Evolutionary conservation across 2,113 vertebrate genomes (phyloP).

Genomic region (Oxyruncus cristatus): DNA sequence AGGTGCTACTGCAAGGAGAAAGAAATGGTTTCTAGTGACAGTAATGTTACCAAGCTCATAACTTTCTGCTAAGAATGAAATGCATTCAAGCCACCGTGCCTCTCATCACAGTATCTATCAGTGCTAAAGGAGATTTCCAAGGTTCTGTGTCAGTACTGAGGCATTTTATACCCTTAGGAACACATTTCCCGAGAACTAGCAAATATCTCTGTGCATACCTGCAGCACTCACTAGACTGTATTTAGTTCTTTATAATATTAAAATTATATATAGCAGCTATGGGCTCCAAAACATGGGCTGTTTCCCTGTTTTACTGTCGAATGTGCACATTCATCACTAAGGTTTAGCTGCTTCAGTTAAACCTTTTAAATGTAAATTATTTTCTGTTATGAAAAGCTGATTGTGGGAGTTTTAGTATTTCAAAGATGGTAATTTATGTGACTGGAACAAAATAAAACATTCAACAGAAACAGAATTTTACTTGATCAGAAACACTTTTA

Average conservation of each 20-base stretch:
- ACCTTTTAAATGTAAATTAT: conserved; percentile 70
- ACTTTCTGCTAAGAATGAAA: background rate
- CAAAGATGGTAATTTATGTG: conserved; percentile 68
- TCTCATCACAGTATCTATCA: background rate
- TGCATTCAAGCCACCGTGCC: background rate
- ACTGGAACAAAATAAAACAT: conserved; percentile 70
- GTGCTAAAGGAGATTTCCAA: background rate
- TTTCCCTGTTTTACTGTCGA: conserved; percentile 26
- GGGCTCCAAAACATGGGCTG: background rate
- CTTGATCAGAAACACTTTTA: conserved; percentile 59
- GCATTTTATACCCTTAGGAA: background rate
- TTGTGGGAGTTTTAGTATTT: conserved; percentile 58
- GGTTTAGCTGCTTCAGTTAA: conserved; percentile 53
- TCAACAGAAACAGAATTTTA: conserved; percentile 67
- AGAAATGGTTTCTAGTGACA: background rate
- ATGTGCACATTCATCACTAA: conserved; percentile 14
- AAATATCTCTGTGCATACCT: background rate
- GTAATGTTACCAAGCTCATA: background rate
- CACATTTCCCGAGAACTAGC: conserved; percentile 7
- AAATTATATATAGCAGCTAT: background rate
- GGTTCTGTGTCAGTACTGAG: background rate
- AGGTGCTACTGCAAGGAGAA: background rate
- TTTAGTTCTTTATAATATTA: conserved; percentile 11
- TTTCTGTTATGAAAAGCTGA: conserved; percentile 64
- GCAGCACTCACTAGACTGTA: background rate